Evolutionary conservation across 2,888 invertebrate species (phyloP).

Genomic region (Callimorpha dominula): DNA sequence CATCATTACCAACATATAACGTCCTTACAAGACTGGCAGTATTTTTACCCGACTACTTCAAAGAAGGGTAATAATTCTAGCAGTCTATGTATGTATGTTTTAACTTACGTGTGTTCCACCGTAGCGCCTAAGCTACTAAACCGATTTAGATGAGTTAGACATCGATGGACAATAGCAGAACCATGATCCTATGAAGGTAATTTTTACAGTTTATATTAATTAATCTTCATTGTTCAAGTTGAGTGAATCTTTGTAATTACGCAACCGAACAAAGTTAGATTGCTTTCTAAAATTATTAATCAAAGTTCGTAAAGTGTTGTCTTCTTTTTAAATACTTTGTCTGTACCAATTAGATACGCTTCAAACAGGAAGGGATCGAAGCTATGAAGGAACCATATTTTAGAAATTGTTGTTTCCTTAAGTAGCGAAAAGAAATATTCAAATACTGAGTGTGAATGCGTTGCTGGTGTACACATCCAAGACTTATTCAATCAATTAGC

Average conservation of each 20-base stretch:
- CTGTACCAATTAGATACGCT: slow-evolving; percentile 6
- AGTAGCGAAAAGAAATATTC: not conserved
- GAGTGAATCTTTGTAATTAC: slow-evolving; percentile 60
- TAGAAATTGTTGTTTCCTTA: not conserved
- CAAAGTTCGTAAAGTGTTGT: slow-evolving; percentile 48
- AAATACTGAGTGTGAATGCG: too few relatives aligned
- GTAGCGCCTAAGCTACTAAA: too few relatives aligned
- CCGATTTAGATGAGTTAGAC: not conserved
- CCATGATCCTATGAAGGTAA: slow-evolving; percentile 6
- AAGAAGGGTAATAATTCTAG: too few relatives aligned
- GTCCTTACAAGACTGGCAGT: too few relatives aligned
- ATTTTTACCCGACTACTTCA: too few relatives aligned
- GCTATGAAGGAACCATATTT: not conserved
- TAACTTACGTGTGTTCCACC: too few relatives aligned
- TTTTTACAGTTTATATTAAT: slow-evolving; percentile 41
- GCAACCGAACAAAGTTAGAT: slow-evolving; percentile 54
- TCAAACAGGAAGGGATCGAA: not conserved
- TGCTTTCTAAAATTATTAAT: slow-evolving; percentile 57
- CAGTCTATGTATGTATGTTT: too few relatives aligned
- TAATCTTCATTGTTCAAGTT: slow-evolving; percentile 54
- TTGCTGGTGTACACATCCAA: too few relatives aligned
- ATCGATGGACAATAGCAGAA: not conserved
- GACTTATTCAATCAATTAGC: too few relatives aligned
- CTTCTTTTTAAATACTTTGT: slow-evolving; percentile 24
- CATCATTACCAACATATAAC: too few relatives aligned